phyloP scores from a whole-genome alignment of 92 coral and sea anemone genomes.

The Heliopora coerulea region DNA sequence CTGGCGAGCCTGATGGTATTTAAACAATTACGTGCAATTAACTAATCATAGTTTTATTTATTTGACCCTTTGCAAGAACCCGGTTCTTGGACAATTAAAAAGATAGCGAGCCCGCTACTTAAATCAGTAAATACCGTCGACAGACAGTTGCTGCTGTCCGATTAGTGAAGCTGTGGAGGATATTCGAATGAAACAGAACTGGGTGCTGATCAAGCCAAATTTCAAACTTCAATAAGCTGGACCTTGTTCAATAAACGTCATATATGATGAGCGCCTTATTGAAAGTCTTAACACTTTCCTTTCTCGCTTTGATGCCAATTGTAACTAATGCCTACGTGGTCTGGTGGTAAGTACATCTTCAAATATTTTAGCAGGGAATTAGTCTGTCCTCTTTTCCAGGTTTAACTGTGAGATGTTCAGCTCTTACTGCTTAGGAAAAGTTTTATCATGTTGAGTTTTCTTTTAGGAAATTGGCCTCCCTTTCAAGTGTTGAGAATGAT shows the following conservation, averaged over 20 bases:
- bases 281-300: constrained; percentile 9
- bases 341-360: constrained; percentile 23
- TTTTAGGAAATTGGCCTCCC: neutral
- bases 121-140: constrained; percentile 15
- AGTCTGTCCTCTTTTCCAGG: constrained; percentile 3
- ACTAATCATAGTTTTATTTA: constrained; percentile 43
- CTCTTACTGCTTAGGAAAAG: neutral
- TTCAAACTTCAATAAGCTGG: neutral
- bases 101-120: constrained; percentile 23
- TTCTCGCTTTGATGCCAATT: constrained; percentile 20
- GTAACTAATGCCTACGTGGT: constrained; percentile 1
- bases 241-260: neutral
- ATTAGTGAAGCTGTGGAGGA: neutral
- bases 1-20: constrained; percentile 10
- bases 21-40: constrained; percentile 41
- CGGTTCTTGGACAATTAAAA: constrained; percentile 38
- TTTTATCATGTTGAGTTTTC: neutral
- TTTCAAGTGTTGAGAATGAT: neutral
- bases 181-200: neutral
- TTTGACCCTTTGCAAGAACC: constrained; percentile 23
- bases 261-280: constrained; percentile 4
- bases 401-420: neutral
- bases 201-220: neutral
- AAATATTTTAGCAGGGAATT: constrained; percentile 11
- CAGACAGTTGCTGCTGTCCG: neutral